Conservation (phyloP, 2,797 vertebrate genomes). For the Spinibarbus caldwelli region DNA sequence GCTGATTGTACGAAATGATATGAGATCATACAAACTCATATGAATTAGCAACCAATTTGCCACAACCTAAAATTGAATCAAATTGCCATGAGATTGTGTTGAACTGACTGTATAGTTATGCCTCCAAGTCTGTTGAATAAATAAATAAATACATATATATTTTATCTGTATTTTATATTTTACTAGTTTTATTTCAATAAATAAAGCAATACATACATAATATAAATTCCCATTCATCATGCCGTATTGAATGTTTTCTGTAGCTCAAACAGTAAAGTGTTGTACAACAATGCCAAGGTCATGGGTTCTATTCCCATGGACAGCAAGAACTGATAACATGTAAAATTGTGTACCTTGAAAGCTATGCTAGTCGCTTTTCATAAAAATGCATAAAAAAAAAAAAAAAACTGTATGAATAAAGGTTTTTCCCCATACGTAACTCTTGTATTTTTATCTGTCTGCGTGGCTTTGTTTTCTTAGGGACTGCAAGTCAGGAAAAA, state of each 20-base stretch:
- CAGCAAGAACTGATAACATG: background rate
- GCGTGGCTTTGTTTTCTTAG: conserved; percentile 19
- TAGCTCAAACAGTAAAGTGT: background rate
- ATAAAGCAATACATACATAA: background rate
- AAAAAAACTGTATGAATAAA: no score
- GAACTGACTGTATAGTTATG: background rate
- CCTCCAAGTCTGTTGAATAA: background rate
- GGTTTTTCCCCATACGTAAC: background rate
- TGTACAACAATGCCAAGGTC: background rate
- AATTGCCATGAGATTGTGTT: background rate
- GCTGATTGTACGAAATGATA: no score
- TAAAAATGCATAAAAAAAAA: background rate
- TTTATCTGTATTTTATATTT: background rate
- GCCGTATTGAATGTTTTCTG: background rate
- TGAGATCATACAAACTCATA: background rate
- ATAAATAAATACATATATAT: no score
- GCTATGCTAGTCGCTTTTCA: background rate
- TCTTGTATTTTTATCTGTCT: conserved; percentile 18
- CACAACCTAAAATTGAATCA: background rate
- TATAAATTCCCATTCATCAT: background rate
- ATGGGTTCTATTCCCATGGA: background rate
- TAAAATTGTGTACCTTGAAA: background rate
- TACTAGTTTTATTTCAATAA: background rate
- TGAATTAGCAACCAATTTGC: background rate
- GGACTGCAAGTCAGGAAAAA: conserved; percentile 33